Evolutionary conservation across 2,888 invertebrate genomes (phyloP).

Genomic region (Lepidocyrtinus sp.): DNA sequence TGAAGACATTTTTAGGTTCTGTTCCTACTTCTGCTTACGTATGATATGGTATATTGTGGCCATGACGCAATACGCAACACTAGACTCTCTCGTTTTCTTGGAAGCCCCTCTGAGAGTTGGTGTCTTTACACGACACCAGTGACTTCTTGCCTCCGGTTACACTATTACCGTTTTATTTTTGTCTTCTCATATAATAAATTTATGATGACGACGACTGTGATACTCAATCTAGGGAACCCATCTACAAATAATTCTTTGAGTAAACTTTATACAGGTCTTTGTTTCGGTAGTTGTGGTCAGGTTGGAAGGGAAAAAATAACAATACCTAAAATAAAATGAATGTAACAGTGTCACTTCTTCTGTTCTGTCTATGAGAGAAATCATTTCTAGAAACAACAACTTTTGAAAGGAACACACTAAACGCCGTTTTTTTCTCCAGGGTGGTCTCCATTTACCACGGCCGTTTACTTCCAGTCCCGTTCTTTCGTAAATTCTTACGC

Average conservation of each 20-base stretch:
- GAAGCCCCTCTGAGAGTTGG: constrained; percentile 48
- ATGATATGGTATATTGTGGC: too few species aligned
- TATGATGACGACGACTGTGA: neutral
- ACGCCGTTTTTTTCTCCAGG: constrained; percentile 32
- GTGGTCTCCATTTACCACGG: constrained; percentile 17
- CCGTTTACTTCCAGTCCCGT: neutral
- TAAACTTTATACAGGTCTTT: neutral
- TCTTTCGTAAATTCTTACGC: neutral
- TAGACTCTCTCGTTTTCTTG: constrained; percentile 16
- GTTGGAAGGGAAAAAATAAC: neutral
- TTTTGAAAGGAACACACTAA: neutral
- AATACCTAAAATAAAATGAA: constrained; percentile 1
- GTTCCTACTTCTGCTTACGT: too few species aligned
- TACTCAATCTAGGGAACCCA: neutral
- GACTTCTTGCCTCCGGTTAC: constrained; percentile 31
- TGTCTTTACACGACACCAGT: constrained; percentile 44
- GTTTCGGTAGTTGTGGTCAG: neutral
- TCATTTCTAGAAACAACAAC: constrained; percentile 3
- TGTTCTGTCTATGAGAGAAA: neutral
- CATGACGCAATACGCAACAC: too few species aligned
- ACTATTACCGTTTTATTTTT: neutral
- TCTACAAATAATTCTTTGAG: neutral
- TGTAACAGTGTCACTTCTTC: neutral
- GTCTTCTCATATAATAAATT: neutral
- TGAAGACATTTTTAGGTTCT: neutral